These are phyloP conservation scores for Brotula barbata DNA, from an alignment of 2,797 vertebrate genomes.

Conservation along the genomic window DNA sequence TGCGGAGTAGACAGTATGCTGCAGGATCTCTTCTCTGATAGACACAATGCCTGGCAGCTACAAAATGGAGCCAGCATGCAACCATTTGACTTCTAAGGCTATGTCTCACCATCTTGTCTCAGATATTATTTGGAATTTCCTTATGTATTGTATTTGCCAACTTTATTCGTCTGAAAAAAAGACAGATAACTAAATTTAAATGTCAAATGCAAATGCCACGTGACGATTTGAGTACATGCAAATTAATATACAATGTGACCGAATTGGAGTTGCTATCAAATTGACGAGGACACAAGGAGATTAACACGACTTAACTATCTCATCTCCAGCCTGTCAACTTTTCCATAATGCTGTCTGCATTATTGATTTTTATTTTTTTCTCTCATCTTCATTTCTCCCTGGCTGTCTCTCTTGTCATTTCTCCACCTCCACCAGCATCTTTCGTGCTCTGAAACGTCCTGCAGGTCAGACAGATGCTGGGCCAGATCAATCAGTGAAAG, in stretches of 20 bases:
- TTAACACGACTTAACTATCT: slow-evolving; percentile 74
- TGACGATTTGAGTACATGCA: neutral
- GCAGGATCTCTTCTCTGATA: slow-evolving; percentile 67
- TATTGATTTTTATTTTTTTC: slow-evolving; percentile 68
- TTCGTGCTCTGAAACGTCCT: slow-evolving; percentile 70
- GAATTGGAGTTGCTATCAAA: slow-evolving; percentile 61
- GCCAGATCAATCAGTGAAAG: slow-evolving; percentile 81
- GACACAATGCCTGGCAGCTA: slow-evolving; percentile 66
- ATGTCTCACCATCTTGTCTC: slow-evolving; percentile 38
- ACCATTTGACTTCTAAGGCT: slow-evolving; percentile 56
- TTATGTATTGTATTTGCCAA: neutral
- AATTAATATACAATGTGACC: slow-evolving; percentile 9
- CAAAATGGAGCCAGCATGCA: slow-evolving; percentile 68
- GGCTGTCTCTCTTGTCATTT: slow-evolving; percentile 40
- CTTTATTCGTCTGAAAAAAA: neutral
- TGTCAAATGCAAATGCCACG: neutral
- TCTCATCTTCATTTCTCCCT: slow-evolving; percentile 59
- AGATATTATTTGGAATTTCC: slow-evolving; percentile 37
- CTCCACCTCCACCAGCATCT: slow-evolving; percentile 66
- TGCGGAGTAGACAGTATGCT: slow-evolving; percentile 70
- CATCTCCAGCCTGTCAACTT: slow-evolving; percentile 69
- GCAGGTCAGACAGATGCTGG: slow-evolving; percentile 79
- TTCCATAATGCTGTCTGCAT: slow-evolving; percentile 54
- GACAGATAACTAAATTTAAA: neutral
- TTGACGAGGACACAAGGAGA: slow-evolving; percentile 62